Base-by-base conservation (phyloP, 2,797 vertebrate species). In the Clarias laeviceps region DNA sequence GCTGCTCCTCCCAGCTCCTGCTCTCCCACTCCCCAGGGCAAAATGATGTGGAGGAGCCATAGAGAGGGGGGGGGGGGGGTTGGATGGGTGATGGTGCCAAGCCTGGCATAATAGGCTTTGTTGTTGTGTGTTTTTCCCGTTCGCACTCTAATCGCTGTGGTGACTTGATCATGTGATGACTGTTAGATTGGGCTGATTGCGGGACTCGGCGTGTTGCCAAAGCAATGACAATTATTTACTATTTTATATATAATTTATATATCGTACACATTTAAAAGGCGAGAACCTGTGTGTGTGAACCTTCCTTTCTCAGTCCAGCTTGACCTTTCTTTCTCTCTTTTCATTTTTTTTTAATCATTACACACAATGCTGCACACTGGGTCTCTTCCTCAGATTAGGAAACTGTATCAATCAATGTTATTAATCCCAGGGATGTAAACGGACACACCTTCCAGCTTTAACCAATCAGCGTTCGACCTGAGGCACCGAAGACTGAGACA, bases 91-190 rank as follows among this genome's bases (percentile, higher is more conserved):
- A 20, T 24, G 45, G 4, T 68, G 32, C n/a, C 74, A 72, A 34
- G 45, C 61, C 89, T 90, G 82, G 89, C 86, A 92, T 87, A 88
- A 89, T 87, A 74, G 77, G 76, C 87, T 87, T 88, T 88, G 86
- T 89, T 88, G 83, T 83, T 77, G 37, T 66, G 78, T 73, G 78
- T 82, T 68, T 86, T 84, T 82, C 66, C 81, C 76, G 66, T 74
- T 85, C 84, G 32, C 57, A 70, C 78, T 86, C 65, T 88, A 84
- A 88, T 89, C 83, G 84, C 80, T 24, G 50, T 72, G 77, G 83
- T 85, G 86, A 86, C 81, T 88, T 74, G 85, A 80, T 88, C 68
- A 68, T 56, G 82, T 85, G 87, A 82, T 87, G 89, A 88, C 90
- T 86, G 87, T 89, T 87, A 84, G 85, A 90, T 89, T 87, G 89